phyloP scores from a whole-genome alignment of 2,797 vertebrate genomes.

The Malacoraja senta region DNA sequence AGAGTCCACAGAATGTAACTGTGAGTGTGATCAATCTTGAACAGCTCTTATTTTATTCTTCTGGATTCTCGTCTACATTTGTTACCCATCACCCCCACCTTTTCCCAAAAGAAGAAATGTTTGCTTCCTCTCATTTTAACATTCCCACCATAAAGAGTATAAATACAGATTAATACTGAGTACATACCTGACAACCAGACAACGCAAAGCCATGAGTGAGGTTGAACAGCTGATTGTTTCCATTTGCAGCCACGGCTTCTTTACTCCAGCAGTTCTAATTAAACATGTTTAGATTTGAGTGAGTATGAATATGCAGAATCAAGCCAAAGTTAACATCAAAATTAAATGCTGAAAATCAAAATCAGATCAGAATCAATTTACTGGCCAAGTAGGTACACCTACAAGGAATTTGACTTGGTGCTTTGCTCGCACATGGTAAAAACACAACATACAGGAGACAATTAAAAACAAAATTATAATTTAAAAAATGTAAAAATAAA shows the following conservation, averaged over 20 bases:
- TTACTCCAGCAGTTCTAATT: constrained; percentile 33
- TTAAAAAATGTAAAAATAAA: no score
- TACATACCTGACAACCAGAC: constrained; percentile 30
- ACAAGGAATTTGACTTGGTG: no score
- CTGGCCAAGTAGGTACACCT: no score
- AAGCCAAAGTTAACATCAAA: no score
- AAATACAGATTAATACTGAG: constrained; percentile 1
- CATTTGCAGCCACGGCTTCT: constrained; percentile 18
- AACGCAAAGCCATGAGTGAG: constrained; percentile 9
- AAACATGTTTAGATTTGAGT: constrained; percentile 19
- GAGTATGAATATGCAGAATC: background rate
- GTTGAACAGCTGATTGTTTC: constrained; percentile 30
- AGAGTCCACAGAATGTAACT: background rate
- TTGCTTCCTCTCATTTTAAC: background rate
- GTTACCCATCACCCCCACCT: background rate
- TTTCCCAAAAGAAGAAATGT: background rate
- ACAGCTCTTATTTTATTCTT: background rate
- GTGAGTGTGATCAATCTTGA: background rate
- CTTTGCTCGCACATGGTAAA: no score
- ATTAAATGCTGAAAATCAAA: no score
- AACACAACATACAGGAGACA: no score
- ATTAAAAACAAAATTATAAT: no score
- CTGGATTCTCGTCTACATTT: no score
- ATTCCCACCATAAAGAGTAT: background rate
- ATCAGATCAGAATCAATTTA: no score